Evolutionary conservation across 2,797 vertebrate genomes (phyloP), one percentile per base, ranked within the genome.

Genomic region (Sebastolobus alascanus): DNA sequence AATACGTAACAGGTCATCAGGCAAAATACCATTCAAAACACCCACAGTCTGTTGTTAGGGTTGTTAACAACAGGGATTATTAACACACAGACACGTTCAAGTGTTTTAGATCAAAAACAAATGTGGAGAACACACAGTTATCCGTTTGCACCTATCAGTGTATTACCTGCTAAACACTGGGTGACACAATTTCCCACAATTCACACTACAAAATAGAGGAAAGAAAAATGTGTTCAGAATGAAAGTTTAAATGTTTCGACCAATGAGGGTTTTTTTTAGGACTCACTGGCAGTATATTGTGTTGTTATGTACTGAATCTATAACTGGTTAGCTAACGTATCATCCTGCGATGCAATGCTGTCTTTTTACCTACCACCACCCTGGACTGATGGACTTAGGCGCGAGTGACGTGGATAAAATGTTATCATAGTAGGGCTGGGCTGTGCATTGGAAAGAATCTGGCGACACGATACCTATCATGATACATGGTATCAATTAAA

Each of bases 151-250:
- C 40, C 64, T 58, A 20, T 37, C 1, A 74, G 43, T 33, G 27
- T n/a, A 83, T 91, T 94, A 94, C 93, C 92, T 94, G 89, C 72
- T 84, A 82, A 91, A 90, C 0, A 88, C 52, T 79, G 90, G 87
- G 67, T 80, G 87, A 92, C 85, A 87, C 77, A 92, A 85, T 87
- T 90, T 93, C 67, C 93, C 91, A 92, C 80, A 93, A 84, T 92
- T 93, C 84, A 93, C 73, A 76, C 93, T 93, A 93, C 68, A 91
- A 92, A 87, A 87, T 68, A 93, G 65, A 90, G 75, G 61, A 84
- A 82, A 90, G 68, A 84, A 46, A 80, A 4, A 68, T 54, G 3
- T 72, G 60, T 80, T 87, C 40, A 82, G 16, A 77, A 63, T 40
- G 13, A 68, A 59, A 52, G 27, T 12, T 65, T 0, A 43, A 46